Conservation (phyloP, 2,888 invertebrate species). For the Spatulosminthurus flaviceps region DNA sequence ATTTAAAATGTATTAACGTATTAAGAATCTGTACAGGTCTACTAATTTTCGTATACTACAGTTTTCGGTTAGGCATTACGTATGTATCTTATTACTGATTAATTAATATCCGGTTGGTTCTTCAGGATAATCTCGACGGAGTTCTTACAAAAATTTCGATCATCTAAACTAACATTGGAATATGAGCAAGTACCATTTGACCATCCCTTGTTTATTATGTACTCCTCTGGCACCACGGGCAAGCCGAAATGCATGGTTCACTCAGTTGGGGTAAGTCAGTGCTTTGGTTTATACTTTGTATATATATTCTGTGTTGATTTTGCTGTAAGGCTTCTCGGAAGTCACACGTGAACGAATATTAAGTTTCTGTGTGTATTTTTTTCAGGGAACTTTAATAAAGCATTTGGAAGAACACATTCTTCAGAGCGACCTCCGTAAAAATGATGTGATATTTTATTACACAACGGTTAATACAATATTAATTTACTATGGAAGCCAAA, state of each 20-base stretch:
- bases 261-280: conserved; percentile 69
- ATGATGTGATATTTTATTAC: conserved; percentile 70
- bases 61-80: too few relatives aligned
- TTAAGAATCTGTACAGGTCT: too few relatives aligned
- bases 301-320: too few relatives aligned
- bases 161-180: conserved; percentile 48
- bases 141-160: conserved; percentile 51
- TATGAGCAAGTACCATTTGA: conserved; percentile 70
- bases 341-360: too few relatives aligned
- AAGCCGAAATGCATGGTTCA: conserved; percentile 72
- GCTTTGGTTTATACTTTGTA: not conserved
- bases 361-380: conserved; percentile 57
- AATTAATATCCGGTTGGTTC: too few relatives aligned
- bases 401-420: conserved; percentile 70
- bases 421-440: conserved; percentile 68
- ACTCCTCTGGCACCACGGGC: conserved; percentile 72
- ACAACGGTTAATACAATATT: conserved; percentile 67
- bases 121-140: conserved; percentile 57
- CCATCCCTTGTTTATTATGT: conserved; percentile 71
- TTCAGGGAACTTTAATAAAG: conserved; percentile 70
- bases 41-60: too few relatives aligned
- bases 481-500: too few relatives aligned
- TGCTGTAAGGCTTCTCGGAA: too few relatives aligned
- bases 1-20: too few relatives aligned
- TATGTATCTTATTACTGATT: too few relatives aligned